A percentile compares a stretch with the other conserved stretches of the same genome.
Conservation (phyloP, 2,888 invertebrate genomes). For the Lepidocyrtinus sp. region DNA sequence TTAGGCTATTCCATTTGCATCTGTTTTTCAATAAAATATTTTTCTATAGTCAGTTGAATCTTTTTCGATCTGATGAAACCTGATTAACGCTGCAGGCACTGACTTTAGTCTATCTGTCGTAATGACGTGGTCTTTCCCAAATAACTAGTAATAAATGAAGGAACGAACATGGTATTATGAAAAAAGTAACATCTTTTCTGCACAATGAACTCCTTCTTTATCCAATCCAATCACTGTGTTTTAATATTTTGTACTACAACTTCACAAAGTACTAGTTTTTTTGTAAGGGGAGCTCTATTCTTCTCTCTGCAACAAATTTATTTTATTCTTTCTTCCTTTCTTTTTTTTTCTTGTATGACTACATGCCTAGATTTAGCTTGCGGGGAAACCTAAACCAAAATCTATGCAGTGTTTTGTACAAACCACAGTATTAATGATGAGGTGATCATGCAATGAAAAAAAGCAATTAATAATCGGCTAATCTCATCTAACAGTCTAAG, state of each 20-base stretch:
- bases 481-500: slow-evolving; percentile 31
- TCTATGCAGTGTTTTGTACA: slow-evolving; percentile 26
- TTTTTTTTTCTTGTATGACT: slow-evolving; percentile 43
- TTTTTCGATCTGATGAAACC: slow-evolving; percentile 43
- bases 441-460: slow-evolving; percentile 49
- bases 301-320: neutral
- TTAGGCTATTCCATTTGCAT: slow-evolving; percentile 58
- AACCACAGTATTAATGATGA: slow-evolving; percentile 44
- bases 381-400: slow-evolving; percentile 42
- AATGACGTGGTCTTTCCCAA: slow-evolving; percentile 61
- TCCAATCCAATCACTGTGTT: slow-evolving; percentile 13
- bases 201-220: slow-evolving; percentile 55
- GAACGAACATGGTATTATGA: slow-evolving; percentile 21
- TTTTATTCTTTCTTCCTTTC: slow-evolving; percentile 24
- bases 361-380: slow-evolving; percentile 52
- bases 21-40: slow-evolving; percentile 40
- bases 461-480: slow-evolving; percentile 55
- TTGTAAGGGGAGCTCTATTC: slow-evolving; percentile 29
- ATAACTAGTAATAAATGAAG: slow-evolving; percentile 33
- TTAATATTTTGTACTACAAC: slow-evolving; percentile 18
- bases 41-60: slow-evolving; percentile 40
- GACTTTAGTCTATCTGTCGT: slow-evolving; percentile 49
- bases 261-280: slow-evolving; percentile 50
- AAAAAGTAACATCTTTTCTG: slow-evolving; percentile 47
- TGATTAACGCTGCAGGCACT: slow-evolving; percentile 61